phyloP scores from a whole-genome alignment of 2,113 vertebrate genomes.

The Mugil cephalus region DNA sequence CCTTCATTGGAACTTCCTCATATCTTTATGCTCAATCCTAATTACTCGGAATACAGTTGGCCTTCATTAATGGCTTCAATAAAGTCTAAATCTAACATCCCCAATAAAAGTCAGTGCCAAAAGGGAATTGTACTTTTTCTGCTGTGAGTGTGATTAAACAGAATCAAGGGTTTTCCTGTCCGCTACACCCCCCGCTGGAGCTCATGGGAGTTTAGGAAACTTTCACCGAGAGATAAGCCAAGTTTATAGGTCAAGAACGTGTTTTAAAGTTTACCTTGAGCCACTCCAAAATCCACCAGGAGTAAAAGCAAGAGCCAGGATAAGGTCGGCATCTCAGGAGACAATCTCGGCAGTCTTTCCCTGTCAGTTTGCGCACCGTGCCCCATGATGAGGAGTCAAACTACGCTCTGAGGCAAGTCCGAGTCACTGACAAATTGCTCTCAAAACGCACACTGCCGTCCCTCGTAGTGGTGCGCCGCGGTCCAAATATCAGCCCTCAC shows the following conservation, averaged over 20 bases:
- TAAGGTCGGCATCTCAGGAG: constrained; percentile 84
- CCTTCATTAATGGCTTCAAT: too few species aligned
- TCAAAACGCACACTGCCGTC: constrained; percentile 34
- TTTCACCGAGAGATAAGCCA: constrained; percentile 30
- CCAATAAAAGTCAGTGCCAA: background rate
- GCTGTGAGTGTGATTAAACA: background rate
- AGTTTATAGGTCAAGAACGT: constrained; percentile 34
- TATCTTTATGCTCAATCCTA: background rate
- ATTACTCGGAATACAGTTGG: too few species aligned
- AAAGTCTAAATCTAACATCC: too few species aligned
- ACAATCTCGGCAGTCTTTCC: constrained; percentile 83
- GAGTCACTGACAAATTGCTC: constrained; percentile 44
- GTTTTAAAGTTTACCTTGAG: constrained; percentile 89
- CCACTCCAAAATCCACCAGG: constrained; percentile 84
- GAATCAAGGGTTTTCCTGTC: constrained; percentile 7
- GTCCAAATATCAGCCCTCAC: constrained; percentile 26
- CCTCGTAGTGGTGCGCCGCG: constrained; percentile 19
- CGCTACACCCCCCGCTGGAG: background rate
- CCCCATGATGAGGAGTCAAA: constrained; percentile 85
- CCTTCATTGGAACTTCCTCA: background rate
- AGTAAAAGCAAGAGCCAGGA: constrained; percentile 87
- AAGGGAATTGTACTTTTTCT: background rate
- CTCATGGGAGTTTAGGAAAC: constrained; percentile 40
- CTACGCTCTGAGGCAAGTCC: constrained; percentile 68
- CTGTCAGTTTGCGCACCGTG: constrained; percentile 85